These are phyloP conservation scores for Oplegnathus fasciatus DNA, from an alignment of 2,113 vertebrate genomes.

Conservation along the genomic window DNA sequence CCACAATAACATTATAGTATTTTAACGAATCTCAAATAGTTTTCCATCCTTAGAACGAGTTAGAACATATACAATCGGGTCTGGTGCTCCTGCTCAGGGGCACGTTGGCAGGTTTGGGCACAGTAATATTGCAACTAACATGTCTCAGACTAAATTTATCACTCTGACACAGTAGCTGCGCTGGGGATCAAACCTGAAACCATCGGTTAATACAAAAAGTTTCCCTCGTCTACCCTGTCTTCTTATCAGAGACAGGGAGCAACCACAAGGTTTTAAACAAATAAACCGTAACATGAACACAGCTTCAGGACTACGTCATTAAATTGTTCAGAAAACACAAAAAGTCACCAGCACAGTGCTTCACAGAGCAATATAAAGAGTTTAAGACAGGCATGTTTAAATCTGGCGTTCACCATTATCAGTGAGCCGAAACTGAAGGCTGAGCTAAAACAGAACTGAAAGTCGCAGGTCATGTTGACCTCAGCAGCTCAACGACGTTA, in stretches of 20 bases:
- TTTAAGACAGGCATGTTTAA: background rate
- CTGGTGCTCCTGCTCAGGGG: background rate
- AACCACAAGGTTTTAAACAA: background rate
- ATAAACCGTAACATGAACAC: background rate
- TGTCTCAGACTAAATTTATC: background rate
- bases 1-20: background rate
- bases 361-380: background rate
- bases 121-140: background rate
- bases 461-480: background rate
- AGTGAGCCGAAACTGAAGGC: slow-evolving; percentile 3
- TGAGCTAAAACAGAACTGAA: slow-evolving; percentile 9
- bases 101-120: background rate
- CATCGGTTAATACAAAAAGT: background rate
- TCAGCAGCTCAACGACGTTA: background rate
- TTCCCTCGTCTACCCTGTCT: background rate
- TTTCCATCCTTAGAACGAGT: background rate
- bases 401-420: background rate
- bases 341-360: background rate
- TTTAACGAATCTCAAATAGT: background rate
- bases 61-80: background rate
- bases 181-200: background rate
- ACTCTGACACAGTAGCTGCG: background rate
- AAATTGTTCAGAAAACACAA: background rate
- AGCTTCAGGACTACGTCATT: background rate
- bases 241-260: background rate